Conservation (phyloP, 2,888 invertebrate species). For the Phasia obesa region DNA sequence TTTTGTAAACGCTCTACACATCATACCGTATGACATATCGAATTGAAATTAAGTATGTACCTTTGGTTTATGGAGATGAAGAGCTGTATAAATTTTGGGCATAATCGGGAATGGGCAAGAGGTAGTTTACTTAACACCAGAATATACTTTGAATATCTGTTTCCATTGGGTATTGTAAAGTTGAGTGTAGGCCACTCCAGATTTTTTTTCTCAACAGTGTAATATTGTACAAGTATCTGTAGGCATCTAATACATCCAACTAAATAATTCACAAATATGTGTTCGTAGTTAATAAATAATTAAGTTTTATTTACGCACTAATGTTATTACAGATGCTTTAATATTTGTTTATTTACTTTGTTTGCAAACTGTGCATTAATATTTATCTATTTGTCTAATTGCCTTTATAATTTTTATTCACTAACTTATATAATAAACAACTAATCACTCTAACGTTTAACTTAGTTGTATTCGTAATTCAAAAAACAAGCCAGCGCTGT, state of each 20-base stretch:
- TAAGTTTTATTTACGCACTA: constrained; percentile 18
- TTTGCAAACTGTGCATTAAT: constrained; percentile 10
- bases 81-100: too few species aligned
- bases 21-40: too few species aligned
- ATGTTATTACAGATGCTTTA: neutral
- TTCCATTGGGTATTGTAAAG: too few species aligned
- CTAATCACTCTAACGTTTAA: constrained; percentile 24
- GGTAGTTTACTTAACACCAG: too few species aligned
- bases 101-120: too few species aligned
- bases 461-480: neutral
- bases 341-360: neutral
- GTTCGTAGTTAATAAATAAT: neutral
- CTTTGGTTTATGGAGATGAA: too few species aligned
- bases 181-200: too few species aligned
- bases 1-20: too few species aligned
- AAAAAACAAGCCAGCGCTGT: neutral
- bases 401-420: constrained; percentile 13
- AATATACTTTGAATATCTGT: too few species aligned
- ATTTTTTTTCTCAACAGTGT: too few species aligned
- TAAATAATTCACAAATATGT: neutral
- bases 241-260: neutral
- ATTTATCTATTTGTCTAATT: constrained; percentile 23
- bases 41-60: too few species aligned
- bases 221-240: too few species aligned
- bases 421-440: constrained; percentile 16